Base-by-base conservation (phyloP, 2,113 vertebrate species). In the Thermophis baileyi region DNA sequence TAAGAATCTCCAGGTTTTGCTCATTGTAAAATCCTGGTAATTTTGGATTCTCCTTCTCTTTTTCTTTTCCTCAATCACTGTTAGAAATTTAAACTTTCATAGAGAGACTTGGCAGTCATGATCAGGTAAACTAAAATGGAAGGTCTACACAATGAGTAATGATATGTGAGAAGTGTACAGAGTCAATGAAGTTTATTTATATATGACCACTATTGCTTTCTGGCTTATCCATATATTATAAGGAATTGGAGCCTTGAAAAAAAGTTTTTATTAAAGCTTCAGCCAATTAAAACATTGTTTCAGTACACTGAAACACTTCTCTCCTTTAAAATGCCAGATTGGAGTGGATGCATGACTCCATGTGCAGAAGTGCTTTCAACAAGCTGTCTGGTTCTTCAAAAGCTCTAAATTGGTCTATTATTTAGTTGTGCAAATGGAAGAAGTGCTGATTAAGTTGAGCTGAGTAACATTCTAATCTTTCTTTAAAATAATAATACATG, bases 401-500 rank as follows among this genome's bases (percentile, higher is more conserved):
- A 40, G 7, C 35, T 81, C 16, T 81, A 81, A 81, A 81, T 81
- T 81, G 35, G 6, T 44, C 18, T 44, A 81, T 81, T 81, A 81
- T 81, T 91, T 91, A 54, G 91, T 89, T 3, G 90, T 89, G 57
- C 87, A 35, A 81, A 90, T 5, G 85, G 49, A 55, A 57, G 2
- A 57, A n/a, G 30, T 24, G 22, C 10, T 6, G 16, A 46, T 57
- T 57, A 57, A 22, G 53, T 6, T 30, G 2, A 85, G 89, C 89
- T 93, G 35, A 89, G 57, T 89, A 93, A 69, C 88, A 92, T 94
- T 85, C 30, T 85, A 87, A 49, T 25, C 2, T 86, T 9, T 85
- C 22, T 90, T 6, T 27, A 40, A 57, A 25, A 60, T 63, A n/a
- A 92, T 95, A 94, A 94, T 91, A 96, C 35, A 94, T 95, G 95